phyloP scores from a whole-genome alignment of 1,140 invertebrate genomes.

The Drosophila repletoides region DNA sequence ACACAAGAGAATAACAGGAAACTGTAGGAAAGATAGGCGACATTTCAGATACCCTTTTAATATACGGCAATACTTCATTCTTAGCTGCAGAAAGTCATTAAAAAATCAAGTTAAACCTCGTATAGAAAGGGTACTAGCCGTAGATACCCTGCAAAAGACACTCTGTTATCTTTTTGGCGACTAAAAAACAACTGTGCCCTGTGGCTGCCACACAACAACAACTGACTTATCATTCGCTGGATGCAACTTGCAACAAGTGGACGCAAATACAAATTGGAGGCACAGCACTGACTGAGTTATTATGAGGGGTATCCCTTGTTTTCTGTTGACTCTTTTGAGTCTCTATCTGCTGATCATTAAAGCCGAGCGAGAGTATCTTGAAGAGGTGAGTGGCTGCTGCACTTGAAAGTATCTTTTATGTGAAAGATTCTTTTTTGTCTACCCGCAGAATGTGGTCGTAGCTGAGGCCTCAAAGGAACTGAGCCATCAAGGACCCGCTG shows the following conservation, averaged over 20 bases:
- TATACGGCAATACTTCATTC: too few species aligned
- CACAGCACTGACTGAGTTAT: not conserved
- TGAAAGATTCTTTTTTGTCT: not conserved
- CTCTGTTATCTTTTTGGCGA: not conserved
- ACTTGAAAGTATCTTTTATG: not conserved
- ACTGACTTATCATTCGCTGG: slow-evolving; percentile 4
- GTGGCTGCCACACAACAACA: not conserved
- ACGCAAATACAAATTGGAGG: not conserved
- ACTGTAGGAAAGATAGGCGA: not conserved
- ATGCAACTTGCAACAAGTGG: not conserved
- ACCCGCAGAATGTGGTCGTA: not conserved
- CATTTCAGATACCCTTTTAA: not conserved
- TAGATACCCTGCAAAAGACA: not conserved
- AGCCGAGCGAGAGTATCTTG: not conserved
- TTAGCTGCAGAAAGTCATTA: too few species aligned
- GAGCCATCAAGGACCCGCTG: not conserved
- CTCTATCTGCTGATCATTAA: not conserved
- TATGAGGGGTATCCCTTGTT: not conserved
- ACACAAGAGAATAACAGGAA: not conserved
- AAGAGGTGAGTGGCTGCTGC: slow-evolving; percentile 4
- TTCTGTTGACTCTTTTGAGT: not conserved
- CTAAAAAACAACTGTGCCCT: not conserved
- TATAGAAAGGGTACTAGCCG: slow-evolving; percentile 8
- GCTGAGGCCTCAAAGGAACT: not conserved
- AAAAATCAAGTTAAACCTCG: too few species aligned